Evolutionary conservation across 2,797 vertebrate species (phyloP).

Genomic region (Sebastes melanostomus): DNA sequence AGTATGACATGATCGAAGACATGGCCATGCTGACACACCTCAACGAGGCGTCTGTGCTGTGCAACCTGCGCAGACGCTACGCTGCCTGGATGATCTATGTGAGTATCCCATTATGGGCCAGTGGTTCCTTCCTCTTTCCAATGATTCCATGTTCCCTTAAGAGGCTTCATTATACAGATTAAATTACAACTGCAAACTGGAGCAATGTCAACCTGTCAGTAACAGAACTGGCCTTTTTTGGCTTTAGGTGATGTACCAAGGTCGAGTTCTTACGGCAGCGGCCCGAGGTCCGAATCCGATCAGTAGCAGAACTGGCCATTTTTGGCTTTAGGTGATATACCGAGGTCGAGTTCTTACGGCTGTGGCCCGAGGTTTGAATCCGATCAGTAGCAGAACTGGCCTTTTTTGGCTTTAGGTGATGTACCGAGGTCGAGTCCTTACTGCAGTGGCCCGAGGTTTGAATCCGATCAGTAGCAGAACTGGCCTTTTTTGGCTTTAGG

Average conservation of each 20-base stretch:
- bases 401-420: too few species aligned
- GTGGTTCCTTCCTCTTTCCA: not conserved
- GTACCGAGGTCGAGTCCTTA: too few species aligned
- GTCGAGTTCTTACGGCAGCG: too few species aligned
- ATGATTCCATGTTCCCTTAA: conserved; percentile 6
- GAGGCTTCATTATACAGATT: conserved; percentile 14
- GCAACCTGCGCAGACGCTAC: conserved; percentile 89
- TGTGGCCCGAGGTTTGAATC: too few species aligned
- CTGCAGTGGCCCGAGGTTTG: fast-evolving
- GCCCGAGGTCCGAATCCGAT: too few species aligned
- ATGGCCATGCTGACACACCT: conserved; percentile 96
- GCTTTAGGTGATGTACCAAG: too few species aligned
- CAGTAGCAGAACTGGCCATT: too few species aligned
- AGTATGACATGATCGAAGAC: conserved; percentile 93
- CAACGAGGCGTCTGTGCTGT: conserved; percentile 90
- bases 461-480: not conserved
- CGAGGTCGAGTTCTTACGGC: too few species aligned
- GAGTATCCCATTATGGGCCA: conserved; percentile 60
- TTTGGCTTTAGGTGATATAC: too few species aligned
- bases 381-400: too few species aligned
- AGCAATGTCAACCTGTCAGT: conserved; percentile 12
- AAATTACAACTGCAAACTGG: conserved; percentile 15
- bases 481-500: not conserved
- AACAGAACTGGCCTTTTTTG: too few species aligned
- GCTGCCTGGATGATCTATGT: conserved; percentile 93